These are phyloP conservation scores for Pseudonaja textilis DNA, from an alignment of 2,113 vertebrate genomes.

Conservation along the genomic window DNA sequence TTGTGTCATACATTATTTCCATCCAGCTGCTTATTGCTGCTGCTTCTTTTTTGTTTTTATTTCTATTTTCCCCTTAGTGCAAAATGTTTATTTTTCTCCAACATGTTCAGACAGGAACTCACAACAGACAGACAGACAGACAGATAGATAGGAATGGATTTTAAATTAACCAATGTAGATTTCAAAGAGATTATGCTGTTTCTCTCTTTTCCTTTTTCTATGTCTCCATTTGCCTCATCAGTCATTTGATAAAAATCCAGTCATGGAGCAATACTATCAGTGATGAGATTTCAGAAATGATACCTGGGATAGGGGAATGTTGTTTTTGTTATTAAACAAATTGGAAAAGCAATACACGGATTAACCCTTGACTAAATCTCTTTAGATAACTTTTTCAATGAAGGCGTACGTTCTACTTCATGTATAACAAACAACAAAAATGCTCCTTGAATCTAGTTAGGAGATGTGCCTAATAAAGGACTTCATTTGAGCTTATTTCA, in stretches of 20 bases:
- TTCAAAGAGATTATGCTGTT: background rate
- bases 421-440: slow-evolving; percentile 53
- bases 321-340: slow-evolving; percentile 24
- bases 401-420: slow-evolving; percentile 26
- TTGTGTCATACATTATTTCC: background rate
- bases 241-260: slow-evolving; percentile 5
- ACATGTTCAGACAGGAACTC: background rate
- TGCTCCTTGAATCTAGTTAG: slow-evolving; percentile 27
- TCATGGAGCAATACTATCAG: slow-evolving; percentile 7
- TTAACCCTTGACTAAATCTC: slow-evolving; percentile 51
- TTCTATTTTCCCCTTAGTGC: background rate
- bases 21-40: background rate
- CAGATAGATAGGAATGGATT: background rate
- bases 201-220: background rate
- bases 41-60: background rate
- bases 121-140: background rate
- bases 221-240: background rate
- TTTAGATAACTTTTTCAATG: slow-evolving; percentile 45
- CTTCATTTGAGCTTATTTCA: slow-evolving; percentile 67
- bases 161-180: background rate
- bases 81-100: background rate
- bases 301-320: slow-evolving; percentile 46
- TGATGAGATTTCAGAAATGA: background rate
- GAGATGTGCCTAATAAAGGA: slow-evolving; percentile 58
- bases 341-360: slow-evolving; percentile 39